A percentile compares a stretch with the other conserved stretches of the same genome.
These are phyloP conservation scores for Leptopilina clavipes DNA, from an alignment of 1,140 invertebrate genomes.

Conservation along the genomic window DNA sequence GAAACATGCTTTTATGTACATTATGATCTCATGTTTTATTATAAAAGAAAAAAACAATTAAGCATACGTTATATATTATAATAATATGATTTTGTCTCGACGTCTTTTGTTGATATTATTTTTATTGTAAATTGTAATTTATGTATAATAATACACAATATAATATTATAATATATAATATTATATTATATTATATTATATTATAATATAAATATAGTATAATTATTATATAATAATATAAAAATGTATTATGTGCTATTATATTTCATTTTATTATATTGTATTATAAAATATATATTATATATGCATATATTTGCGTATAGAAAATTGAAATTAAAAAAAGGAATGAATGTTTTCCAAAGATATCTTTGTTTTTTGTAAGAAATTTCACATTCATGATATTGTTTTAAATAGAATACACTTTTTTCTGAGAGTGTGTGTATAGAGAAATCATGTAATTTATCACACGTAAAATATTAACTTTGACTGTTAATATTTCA, in stretches of 20 bases:
- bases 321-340: background rate
- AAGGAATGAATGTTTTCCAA: background rate
- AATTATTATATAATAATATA: no score
- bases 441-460: slow-evolving; percentile 32
- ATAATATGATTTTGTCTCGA: no score
- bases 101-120: no score
- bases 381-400: background rate
- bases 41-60: background rate
- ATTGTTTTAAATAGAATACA: background rate
- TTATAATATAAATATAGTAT: no score
- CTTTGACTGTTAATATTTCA: slow-evolving; percentile 24
- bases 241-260: no score
- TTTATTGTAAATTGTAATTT: no score
- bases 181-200: no score
- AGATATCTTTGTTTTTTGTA: background rate
- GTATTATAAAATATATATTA: no score
- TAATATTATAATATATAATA: no score
- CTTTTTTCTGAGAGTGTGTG: background rate
- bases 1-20: background rate
- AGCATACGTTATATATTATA: no score
- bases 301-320: background rate
- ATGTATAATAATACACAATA: no score
- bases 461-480: background rate
- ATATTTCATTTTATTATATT: no score
- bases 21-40: background rate